Evolutionary conservation across 2,113 vertebrate genomes (phyloP).

Genomic region (Phalacrocorax carbo): DNA sequence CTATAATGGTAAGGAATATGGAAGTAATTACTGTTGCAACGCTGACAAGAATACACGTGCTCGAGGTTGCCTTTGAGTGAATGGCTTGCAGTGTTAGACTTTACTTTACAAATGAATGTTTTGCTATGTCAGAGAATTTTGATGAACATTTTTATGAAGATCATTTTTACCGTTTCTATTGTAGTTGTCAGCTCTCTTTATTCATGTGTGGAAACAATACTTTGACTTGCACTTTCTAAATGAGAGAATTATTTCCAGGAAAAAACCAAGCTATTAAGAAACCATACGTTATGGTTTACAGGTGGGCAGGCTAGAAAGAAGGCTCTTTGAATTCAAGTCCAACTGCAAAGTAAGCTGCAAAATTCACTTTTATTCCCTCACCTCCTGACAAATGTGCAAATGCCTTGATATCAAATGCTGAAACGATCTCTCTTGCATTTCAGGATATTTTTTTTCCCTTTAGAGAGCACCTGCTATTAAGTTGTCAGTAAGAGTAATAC

Average conservation of each 20-base stretch:
- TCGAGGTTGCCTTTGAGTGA: slow-evolving; percentile 22
- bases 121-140: slow-evolving; percentile 74
- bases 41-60: slow-evolving; percentile 27
- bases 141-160: slow-evolving; percentile 72
- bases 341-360: slow-evolving; percentile 37
- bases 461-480: slow-evolving; percentile 46
- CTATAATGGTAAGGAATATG: slow-evolving; percentile 33
- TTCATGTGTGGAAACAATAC: slow-evolving; percentile 53
- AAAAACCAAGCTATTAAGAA: slow-evolving; percentile 38
- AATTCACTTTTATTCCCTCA: slow-evolving; percentile 33
- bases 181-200: slow-evolving; percentile 60
- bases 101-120: slow-evolving; percentile 71
- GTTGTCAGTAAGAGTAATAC: slow-evolving; percentile 30
- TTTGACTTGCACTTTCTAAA: slow-evolving; percentile 61
- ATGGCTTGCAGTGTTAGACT: slow-evolving; percentile 48
- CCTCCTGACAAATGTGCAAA: slow-evolving; percentile 52
- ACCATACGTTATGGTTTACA: neutral
- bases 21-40: slow-evolving; percentile 32
- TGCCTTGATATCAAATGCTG: slow-evolving; percentile 63
- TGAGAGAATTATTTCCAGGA: slow-evolving; percentile 45
- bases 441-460: slow-evolving; percentile 28
- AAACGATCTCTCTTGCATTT: slow-evolving; percentile 33
- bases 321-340: slow-evolving; percentile 31
- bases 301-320: slow-evolving; percentile 18
- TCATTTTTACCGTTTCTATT: slow-evolving; percentile 75